These are phyloP conservation scores for Heliconius himera DNA, from an alignment of 1,140 invertebrate genomes.

Conservation along the genomic window DNA sequence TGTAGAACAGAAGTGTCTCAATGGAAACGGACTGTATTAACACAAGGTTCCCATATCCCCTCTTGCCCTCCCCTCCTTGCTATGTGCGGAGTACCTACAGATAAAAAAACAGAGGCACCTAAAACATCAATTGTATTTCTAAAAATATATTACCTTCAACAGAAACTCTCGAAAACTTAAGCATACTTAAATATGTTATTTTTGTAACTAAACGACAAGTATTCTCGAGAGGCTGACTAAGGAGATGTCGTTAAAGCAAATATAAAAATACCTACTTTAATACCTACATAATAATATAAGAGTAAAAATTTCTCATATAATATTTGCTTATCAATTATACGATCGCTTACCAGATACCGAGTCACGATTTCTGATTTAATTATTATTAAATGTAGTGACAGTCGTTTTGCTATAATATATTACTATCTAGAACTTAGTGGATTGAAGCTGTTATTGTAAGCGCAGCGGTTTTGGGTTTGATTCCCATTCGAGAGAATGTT, in stretches of 20 bases:
- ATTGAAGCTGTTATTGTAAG: neutral
- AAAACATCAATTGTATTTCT: neutral
- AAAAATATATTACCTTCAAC: constrained; percentile 7
- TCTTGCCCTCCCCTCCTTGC: too few species aligned
- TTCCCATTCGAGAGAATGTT: neutral
- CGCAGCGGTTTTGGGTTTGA: neutral
- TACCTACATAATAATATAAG: neutral
- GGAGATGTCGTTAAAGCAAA: neutral
- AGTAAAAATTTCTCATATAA: neutral
- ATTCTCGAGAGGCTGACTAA: neutral
- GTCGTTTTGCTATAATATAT: constrained; percentile 35
- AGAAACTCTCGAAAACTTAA: neutral
- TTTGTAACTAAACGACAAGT: neutral
- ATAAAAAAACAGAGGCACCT: too few species aligned
- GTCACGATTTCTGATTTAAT: constrained; percentile 69
- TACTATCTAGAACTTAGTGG: neutral
- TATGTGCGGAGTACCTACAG: too few species aligned
- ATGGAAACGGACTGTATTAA: too few species aligned
- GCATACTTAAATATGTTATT: neutral
- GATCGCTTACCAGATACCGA: constrained; percentile 59
- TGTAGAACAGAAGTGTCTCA: too few species aligned
- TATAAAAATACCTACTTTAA: neutral
- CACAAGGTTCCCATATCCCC: too few species aligned
- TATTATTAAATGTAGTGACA: constrained; percentile 61
- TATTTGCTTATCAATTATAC: constrained; percentile 45